Evolutionary conservation across 1,140 invertebrate genomes (phyloP), one percentile per base, ranked within the genome.

Genomic region (Drosophila novamexicana): DNA sequence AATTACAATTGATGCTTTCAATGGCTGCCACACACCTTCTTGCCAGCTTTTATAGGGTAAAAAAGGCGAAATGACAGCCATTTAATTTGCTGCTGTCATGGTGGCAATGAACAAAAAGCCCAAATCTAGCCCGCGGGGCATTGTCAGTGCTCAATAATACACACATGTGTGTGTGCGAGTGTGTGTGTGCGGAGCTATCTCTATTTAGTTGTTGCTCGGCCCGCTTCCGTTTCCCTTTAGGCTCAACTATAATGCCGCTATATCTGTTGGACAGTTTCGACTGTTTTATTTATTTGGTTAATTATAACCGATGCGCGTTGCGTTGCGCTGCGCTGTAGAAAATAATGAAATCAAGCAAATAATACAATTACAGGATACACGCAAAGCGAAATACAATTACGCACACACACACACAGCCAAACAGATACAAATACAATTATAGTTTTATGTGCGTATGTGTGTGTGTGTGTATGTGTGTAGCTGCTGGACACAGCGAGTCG

Each of bases 251-350:
- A 77, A 66, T 63, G 44, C 69, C 64, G 67, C 54, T 61, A 62
- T 74, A 69, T 69, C 57, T 49, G 65, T 40, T 56, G 71, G 72
- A 66, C 81, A 70, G 59, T 75, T 67, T 83, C 72, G 66, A 77
- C 72, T 83, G 80, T 88, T 79, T 86, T 88, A 88, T 86, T 88
- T 86, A 86, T 86, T 79, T 88, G 82, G 83, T 86, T 86, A 86
- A 86, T 86, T 86, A 86, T 86, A 79, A 76, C 56, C 68, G 71
- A 66, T 71, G 76, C 50, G 80, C 71, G 70, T 40, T 57, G 74
- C 63, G 75, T 61, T 53, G 52, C 42, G 34, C n/a, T 32, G 37
- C 40, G 58, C 32, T 42, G 9, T 52, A 47, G 65, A 74, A 76
- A 79, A 86, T 86, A 86, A 86, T 86, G 79, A 88, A 86, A 86